phyloP scores from a whole-genome alignment of 2,888 invertebrate species.

The Chorisops tibialis region DNA sequence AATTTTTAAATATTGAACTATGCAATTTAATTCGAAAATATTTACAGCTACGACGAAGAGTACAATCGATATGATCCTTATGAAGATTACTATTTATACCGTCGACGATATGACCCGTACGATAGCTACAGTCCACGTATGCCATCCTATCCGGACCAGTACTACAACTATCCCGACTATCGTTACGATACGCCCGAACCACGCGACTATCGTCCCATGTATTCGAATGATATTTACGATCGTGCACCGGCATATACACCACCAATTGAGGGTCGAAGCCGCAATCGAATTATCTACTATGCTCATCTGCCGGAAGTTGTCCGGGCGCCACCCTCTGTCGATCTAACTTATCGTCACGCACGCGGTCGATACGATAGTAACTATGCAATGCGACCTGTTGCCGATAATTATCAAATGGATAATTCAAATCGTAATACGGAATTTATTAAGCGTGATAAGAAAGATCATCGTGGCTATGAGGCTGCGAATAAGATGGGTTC shows the following conservation, averaged over 20 bases:
- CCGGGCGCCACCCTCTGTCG: constrained; percentile 59
- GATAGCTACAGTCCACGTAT: constrained; percentile 48
- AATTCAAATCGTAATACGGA: constrained; percentile 34
- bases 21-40: not conserved
- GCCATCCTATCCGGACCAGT: constrained; percentile 47
- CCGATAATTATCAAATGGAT: constrained; percentile 29
- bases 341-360: constrained; percentile 55
- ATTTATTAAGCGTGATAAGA: constrained; percentile 42
- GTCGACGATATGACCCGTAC: constrained; percentile 48
- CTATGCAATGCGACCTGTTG: constrained; percentile 34
- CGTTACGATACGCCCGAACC: constrained; percentile 48
- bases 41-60: constrained; percentile 20
- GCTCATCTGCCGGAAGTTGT: constrained; percentile 68
- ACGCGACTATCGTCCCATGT: constrained; percentile 43
- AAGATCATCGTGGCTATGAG: constrained; percentile 37
- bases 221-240: constrained; percentile 47
- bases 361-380: constrained; percentile 45
- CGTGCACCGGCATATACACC: constrained; percentile 36
- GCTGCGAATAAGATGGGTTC: not conserved
- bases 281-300: constrained; percentile 65
- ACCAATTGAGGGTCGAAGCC: constrained; percentile 25
- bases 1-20: not conserved
- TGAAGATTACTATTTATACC: constrained; percentile 47
- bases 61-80: constrained; percentile 47
- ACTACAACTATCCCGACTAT: constrained; percentile 49